Conservation (phyloP, 2,113 vertebrate genomes). For the Pedionomus torquatus region DNA sequence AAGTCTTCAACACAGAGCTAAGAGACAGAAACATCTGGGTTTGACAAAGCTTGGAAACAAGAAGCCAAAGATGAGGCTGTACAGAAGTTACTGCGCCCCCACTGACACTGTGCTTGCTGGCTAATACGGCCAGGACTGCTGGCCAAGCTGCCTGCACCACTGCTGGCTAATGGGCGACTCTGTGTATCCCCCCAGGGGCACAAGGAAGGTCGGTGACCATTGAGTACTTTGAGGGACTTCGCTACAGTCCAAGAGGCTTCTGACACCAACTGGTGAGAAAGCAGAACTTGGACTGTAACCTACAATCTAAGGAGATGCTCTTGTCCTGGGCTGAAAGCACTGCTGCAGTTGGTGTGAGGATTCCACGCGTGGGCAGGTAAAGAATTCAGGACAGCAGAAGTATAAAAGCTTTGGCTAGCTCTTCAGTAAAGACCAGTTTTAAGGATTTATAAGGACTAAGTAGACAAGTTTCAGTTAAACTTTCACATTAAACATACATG, state of each 20-base stretch:
- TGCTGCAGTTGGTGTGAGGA: not conserved
- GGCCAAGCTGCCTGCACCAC: not conserved
- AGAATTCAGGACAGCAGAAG: not conserved
- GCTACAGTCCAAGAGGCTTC: not conserved
- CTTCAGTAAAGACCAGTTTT: not conserved
- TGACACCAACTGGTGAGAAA: not conserved
- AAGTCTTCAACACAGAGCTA: not conserved
- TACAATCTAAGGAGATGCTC: not conserved
- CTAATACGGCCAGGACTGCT: fast-evolving
- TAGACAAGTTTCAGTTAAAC: not conserved
- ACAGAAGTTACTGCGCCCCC: not conserved
- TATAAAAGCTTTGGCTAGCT: not conserved
- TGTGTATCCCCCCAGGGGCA: not conserved
- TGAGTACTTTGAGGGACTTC: not conserved
- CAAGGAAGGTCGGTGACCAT: not conserved
- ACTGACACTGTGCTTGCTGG: not conserved
- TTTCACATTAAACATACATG: not conserved
- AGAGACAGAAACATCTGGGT: not conserved
- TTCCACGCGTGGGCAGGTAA: not conserved
- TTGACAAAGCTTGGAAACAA: not conserved
- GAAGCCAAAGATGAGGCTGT: not conserved
- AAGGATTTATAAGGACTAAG: not conserved
- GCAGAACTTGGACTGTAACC: not conserved
- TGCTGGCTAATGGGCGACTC: not conserved
- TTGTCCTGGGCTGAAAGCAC: not conserved